phyloP scores from a whole-genome alignment of 2,888 invertebrate genomes.

The Idaea aversata region DNA sequence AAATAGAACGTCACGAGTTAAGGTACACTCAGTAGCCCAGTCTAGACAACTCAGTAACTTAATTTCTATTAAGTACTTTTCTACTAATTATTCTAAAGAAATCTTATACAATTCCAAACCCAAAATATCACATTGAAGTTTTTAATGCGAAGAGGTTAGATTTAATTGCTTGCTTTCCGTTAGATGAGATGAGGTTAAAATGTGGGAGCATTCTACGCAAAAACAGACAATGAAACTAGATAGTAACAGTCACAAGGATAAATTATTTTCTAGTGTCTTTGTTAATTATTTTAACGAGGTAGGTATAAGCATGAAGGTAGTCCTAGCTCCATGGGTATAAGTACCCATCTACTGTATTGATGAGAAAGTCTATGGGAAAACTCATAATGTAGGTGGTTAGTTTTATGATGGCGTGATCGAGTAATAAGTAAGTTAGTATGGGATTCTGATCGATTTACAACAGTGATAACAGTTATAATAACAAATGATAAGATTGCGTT shows the following conservation, averaged over 20 bases:
- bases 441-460: slow-evolving; percentile 15
- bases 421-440: not conserved
- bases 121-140: not conserved
- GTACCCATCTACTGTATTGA: not conserved
- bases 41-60: not conserved
- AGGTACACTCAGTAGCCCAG: not conserved
- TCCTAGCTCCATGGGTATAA: no score
- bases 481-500: slow-evolving; percentile 15
- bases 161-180: no score
- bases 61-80: not conserved
- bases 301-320: no score
- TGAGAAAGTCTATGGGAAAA: not conserved
- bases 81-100: not conserved
- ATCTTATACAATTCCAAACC: not conserved
- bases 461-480: slow-evolving; percentile 15
- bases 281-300: no score
- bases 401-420: not conserved
- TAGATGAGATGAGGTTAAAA: no score
- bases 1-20: not conserved
- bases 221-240: no score
- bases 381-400: not conserved
- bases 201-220: no score
- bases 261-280: no score
- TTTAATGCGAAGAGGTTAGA: no score
- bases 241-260: no score